phyloP scores from a whole-genome alignment of 2,113 vertebrate species.

The Enhydra lutris region DNA sequence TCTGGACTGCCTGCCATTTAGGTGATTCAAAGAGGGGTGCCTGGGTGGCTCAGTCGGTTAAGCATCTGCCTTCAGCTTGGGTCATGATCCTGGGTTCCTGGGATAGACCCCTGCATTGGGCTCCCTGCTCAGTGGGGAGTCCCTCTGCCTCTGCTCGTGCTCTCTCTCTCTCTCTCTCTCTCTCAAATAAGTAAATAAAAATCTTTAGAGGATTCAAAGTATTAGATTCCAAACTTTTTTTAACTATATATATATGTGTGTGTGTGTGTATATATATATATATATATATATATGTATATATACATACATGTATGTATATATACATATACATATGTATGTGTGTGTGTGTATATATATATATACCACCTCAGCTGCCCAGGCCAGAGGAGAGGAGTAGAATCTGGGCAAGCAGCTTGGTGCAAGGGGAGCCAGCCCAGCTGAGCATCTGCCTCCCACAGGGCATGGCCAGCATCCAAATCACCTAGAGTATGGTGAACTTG shows the following conservation, averaged over 20 bases:
- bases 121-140: not conserved
- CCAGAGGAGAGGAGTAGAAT: not conserved
- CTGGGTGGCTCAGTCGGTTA: not conserved
- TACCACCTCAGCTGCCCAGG: not conserved
- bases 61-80: not conserved
- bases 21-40: not conserved
- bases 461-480: not conserved
- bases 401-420: not conserved
- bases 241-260: not conserved
- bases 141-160: not conserved
- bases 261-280: too few species aligned
- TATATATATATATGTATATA: too few species aligned
- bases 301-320: too few species aligned
- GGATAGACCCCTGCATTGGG: not conserved
- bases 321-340: too few species aligned
- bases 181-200: not conserved
- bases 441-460: not conserved
- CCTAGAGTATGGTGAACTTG: not conserved
- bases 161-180: not conserved
- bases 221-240: not conserved
- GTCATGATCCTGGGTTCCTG: not conserved
- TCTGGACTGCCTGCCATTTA: not conserved
- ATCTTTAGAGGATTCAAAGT: not conserved
- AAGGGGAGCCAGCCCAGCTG: not conserved
- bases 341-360: too few species aligned